Conservation (phyloP, 30 jellyfish, hydroid and myxozoan genomes). For the Aurelia sp. region DNA sequence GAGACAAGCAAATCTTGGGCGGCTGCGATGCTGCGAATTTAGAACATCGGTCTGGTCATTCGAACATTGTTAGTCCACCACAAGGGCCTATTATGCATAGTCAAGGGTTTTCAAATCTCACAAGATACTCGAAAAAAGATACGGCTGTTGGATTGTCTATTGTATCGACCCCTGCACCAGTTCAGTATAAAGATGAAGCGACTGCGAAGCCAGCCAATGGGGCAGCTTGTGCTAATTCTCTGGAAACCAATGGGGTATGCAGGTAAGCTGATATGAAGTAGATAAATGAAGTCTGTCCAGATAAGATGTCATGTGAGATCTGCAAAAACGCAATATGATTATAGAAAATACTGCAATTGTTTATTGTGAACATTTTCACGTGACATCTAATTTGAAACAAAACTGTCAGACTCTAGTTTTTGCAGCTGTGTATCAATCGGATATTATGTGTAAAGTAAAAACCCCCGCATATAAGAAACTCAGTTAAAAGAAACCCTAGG, state of each 20-base stretch:
- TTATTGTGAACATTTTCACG: no score
- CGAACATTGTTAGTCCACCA: constrained; percentile 29
- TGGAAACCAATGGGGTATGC: constrained; percentile 28
- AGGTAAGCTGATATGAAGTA: constrained; percentile 22
- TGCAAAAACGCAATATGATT: no score
- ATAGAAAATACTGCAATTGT: no score
- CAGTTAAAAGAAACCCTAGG: no score
- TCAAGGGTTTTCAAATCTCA: constrained; percentile 47
- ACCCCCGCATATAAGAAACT: no score
- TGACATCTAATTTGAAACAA: no score
- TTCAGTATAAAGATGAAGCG: constrained; percentile 64
- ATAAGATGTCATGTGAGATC: no score
- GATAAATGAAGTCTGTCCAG: no score
- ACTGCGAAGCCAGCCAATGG: not conserved
- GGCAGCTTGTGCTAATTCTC: constrained; percentile 6
- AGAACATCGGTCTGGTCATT: constrained; percentile 16
- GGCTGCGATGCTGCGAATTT: constrained; percentile 8
- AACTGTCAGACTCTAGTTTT: no score
- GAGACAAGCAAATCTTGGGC: not conserved
- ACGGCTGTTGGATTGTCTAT: constrained; percentile 67
- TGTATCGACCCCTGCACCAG: constrained; percentile 85
- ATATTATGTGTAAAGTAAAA: no score
- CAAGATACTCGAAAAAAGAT: constrained; percentile 38
- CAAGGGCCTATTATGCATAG: constrained; percentile 44
- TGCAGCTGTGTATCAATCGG: no score